These are phyloP conservation scores for Lucifuga dentata DNA, from an alignment of 2,113 vertebrate species.

Conservation along the genomic window DNA sequence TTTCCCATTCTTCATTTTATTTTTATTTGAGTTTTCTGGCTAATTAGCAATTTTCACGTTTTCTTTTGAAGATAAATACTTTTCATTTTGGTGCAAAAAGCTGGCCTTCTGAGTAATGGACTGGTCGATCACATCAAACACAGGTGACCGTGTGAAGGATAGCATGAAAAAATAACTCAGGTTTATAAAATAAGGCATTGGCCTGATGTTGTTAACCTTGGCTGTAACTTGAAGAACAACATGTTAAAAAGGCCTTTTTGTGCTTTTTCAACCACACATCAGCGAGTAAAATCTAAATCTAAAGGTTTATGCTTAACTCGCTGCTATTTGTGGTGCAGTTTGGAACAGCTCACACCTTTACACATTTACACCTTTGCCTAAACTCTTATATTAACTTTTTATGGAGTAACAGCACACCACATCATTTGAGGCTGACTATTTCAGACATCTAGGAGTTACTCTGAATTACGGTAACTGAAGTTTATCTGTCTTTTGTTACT, in stretches of 20 bases:
- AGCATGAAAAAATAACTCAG: slow-evolving; percentile 21
- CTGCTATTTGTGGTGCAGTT: not conserved
- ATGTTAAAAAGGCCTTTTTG: slow-evolving; percentile 6
- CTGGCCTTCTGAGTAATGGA: not conserved
- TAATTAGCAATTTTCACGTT: not conserved
- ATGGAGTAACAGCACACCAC: too few relatives aligned
- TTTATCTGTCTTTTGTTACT: not conserved
- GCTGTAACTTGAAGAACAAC: not conserved
- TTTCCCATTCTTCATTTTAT: slow-evolving; percentile 13
- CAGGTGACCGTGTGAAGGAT: slow-evolving; percentile 19
- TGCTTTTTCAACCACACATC: slow-evolving; percentile 14
- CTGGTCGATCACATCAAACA: not conserved
- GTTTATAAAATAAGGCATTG: slow-evolving; percentile 21
- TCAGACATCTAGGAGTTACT: not conserved
- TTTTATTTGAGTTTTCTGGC: not conserved
- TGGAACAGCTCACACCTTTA: not conserved
- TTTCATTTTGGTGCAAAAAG: not conserved
- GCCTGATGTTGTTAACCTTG: slow-evolving; percentile 38
- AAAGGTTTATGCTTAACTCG: not conserved
- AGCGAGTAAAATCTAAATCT: not conserved
- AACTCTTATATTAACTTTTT: too few relatives aligned
- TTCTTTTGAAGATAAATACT: not conserved
- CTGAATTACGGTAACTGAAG: slow-evolving; percentile 1
- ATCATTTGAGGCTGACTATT: too few relatives aligned
- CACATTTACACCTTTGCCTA: too few relatives aligned